Evolutionary conservation across 1,140 invertebrate species (phyloP).

Genomic region (Pseudoatta argentina): DNA sequence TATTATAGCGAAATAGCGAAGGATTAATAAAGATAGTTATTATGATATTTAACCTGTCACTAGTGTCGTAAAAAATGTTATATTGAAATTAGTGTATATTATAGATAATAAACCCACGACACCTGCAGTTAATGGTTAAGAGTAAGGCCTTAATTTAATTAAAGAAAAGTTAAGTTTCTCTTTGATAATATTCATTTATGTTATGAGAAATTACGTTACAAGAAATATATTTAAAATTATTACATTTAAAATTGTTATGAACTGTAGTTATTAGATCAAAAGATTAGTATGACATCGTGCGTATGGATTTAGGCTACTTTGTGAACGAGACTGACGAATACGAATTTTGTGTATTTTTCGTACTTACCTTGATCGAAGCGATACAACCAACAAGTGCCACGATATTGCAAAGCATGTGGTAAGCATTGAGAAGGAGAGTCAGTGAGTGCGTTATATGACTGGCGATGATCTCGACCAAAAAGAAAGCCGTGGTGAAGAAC

Average conservation of each 20-base stretch:
- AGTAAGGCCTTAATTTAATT: neutral
- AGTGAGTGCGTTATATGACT: conserved; percentile 94
- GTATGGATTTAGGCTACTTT: neutral
- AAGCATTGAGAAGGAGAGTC: conserved; percentile 93
- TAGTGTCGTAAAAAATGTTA: too few relatives aligned
- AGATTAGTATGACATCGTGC: neutral
- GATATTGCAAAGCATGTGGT: conserved; percentile 95
- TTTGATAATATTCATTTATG: neutral
- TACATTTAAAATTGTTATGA: neutral
- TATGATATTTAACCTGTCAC: too few relatives aligned
- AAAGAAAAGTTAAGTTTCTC: neutral
- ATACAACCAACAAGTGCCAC: conserved; percentile 91
- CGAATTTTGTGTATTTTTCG: neutral
- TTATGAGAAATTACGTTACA: neutral
- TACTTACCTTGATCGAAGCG: conserved; percentile 90
- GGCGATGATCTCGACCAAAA: conserved; percentile 91
- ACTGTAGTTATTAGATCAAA: neutral
- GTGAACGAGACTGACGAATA: neutral
- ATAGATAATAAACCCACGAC: too few relatives aligned
- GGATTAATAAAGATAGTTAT: too few relatives aligned
- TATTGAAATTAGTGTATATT: too few relatives aligned
- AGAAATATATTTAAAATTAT: neutral
- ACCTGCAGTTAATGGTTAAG: too few relatives aligned
- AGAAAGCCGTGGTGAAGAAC: conserved; percentile 90
- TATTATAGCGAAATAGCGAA: too few relatives aligned